Evolutionary conservation across 2,113 vertebrate genomes (phyloP).

Genomic region (Acanthochromis polyacanthus): DNA sequence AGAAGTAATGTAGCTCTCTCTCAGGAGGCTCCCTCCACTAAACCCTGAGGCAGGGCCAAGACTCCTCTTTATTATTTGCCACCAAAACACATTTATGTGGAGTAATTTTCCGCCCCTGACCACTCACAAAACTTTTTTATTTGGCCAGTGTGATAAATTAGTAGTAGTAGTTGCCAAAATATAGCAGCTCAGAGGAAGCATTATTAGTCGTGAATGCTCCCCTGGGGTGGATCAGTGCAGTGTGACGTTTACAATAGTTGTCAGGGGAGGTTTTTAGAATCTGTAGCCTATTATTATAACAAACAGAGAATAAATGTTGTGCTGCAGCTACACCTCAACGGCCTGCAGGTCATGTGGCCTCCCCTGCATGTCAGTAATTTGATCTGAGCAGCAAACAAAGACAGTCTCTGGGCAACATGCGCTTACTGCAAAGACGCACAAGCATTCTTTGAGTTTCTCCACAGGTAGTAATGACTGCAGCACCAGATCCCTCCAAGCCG

Average conservation of each 20-base stretch:
- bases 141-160: slow-evolving; percentile 42
- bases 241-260: slow-evolving; percentile 26
- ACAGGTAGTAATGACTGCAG: slow-evolving; percentile 33
- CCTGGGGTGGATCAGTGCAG: slow-evolving; percentile 14
- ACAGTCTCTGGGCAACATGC: slow-evolving; percentile 72
- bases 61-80: slow-evolving; percentile 50
- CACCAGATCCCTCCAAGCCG: slow-evolving; percentile 17
- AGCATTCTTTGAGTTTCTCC: background rate
- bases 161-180: slow-evolving; percentile 14
- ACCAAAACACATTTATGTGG: slow-evolving; percentile 35
- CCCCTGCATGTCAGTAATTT: slow-evolving; percentile 62
- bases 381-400: slow-evolving; percentile 58
- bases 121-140: slow-evolving; percentile 23
- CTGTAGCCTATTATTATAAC: slow-evolving; percentile 1
- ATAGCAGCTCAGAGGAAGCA: slow-evolving; percentile 10
- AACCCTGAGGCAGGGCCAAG: slow-evolving; percentile 28
- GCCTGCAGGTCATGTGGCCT: slow-evolving; percentile 15
- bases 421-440: slow-evolving; percentile 15
- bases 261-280: background rate
- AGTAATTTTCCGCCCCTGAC: slow-evolving; percentile 25
- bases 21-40: background rate
- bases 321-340: slow-evolving; percentile 7
- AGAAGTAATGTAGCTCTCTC: slow-evolving; percentile 19
- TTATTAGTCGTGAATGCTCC: slow-evolving; percentile 7
- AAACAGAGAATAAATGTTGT: slow-evolving; percentile 18